phyloP scores from a whole-genome alignment of 2,888 invertebrate species.

The Hetaerina titia region DNA sequence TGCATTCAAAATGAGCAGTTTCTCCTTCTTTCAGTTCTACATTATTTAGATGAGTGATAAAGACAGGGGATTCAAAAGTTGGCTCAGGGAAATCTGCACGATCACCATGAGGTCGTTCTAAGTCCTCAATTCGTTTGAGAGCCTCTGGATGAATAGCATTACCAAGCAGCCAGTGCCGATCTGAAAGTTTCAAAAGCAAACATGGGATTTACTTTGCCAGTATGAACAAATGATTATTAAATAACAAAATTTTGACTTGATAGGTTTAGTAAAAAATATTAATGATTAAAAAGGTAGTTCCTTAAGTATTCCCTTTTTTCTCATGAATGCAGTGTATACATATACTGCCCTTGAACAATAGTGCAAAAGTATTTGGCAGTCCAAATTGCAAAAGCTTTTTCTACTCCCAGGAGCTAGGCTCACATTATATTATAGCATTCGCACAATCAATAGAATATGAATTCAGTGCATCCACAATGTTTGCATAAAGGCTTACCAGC shows the following conservation, averaged over 20 bases:
- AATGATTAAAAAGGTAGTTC: not conserved
- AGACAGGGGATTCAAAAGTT: constrained; percentile 90
- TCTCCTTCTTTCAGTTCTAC: constrained; percentile 93
- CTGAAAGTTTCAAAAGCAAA: constrained; percentile 74
- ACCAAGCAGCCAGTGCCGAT: constrained; percentile 91
- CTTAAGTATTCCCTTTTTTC: not conserved
- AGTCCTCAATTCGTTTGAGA: constrained; percentile 89
- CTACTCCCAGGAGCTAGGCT: not conserved
- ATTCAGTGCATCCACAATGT: not conserved
- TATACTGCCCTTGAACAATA: too few species aligned
- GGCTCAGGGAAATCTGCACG: constrained; percentile 87
- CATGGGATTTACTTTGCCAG: not conserved
- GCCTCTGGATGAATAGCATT: constrained; percentile 94
- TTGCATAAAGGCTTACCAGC: constrained; percentile 77
- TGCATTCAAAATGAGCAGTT: constrained; percentile 93
- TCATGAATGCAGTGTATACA: too few species aligned
- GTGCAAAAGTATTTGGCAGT: too few species aligned
- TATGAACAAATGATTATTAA: not conserved
- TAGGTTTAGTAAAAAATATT: not conserved
- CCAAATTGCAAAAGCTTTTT: not conserved
- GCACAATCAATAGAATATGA: not conserved
- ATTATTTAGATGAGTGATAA: constrained; percentile 94
- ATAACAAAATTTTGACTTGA: not conserved
- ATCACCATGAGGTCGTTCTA: constrained; percentile 88
- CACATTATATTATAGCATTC: not conserved